Evolutionary conservation across 2,797 vertebrate species (phyloP), one percentile per base, ranked within the genome.

Genomic region (Gymnothorax reevesii): DNA sequence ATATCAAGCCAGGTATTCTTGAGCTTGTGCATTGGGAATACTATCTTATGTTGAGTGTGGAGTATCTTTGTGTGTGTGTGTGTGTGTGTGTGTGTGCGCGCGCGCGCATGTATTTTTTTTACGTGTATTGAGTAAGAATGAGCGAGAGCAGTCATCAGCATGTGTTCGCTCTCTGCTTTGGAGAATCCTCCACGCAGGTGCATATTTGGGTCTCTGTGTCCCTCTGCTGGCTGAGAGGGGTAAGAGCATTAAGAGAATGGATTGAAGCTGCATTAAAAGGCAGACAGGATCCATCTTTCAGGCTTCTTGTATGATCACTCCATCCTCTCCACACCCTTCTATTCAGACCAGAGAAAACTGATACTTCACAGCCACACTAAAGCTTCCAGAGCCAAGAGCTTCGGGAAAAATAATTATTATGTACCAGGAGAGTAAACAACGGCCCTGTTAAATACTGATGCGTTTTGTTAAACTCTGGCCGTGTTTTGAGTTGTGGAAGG

Each of bases 351-450:
- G 94, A 90, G 92, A 93, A 95, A 95, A 90, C 90, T 83, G 94
- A 95, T 94, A 93, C 95, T 95, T 94, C 92, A 93, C 93, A 94
- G 93, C 94, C 93, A 94, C 91, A 87, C 83, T 90, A 83, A 85
- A 54, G n/a, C 57, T 17, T 49, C 15, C 83, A 83, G 20, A 22
- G 22, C 57, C 2, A 25, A 82, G 22, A 57, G 54, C 49, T 62
- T 0, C 2, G 17, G 20, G 27, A 83, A 62, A 20, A 42, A 42
- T 42, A 42, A 42, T 42, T 42, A 42, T 42, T 42, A 42, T 42
- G 33, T 2, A 42, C 33, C 33, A 42, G 33, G 33, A 42, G 33
- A 42, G 33, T 42, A 42, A 42, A 42, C 33, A 42, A 42, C 33
- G 2, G 33, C 33, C 33, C 33, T 42, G 33, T 42, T 42, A 42